A percentile compares a stretch with the other conserved stretches of the same genome.
Conservation (phyloP, 2,113 vertebrate genomes). For the Oreochromis aureus region DNA sequence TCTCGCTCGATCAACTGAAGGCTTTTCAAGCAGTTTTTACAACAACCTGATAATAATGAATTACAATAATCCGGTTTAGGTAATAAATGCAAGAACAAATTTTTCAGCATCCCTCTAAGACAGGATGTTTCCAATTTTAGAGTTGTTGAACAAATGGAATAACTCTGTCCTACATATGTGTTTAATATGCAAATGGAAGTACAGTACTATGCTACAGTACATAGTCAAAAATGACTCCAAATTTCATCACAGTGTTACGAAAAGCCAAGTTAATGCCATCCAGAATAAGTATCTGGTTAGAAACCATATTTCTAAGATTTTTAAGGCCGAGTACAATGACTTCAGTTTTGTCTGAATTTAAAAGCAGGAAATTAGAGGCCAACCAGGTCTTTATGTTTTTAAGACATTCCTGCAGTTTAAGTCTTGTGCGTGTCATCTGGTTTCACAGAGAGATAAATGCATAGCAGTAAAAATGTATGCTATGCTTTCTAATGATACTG, state of each 20-base stretch:
- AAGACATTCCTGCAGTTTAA: not conserved
- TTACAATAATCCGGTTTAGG: not conserved
- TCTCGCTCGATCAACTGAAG: not conserved
- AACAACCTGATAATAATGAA: not conserved
- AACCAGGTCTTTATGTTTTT: not conserved
- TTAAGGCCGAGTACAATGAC: not conserved
- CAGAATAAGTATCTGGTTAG: not conserved
- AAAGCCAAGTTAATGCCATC: not conserved
- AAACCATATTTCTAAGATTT: not conserved
- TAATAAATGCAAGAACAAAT: not conserved
- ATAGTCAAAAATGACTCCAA: not conserved
- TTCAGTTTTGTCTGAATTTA: not conserved
- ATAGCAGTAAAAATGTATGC: not conserved
- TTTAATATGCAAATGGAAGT: not conserved
- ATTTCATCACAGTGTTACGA: not conserved
- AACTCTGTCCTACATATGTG: not conserved
- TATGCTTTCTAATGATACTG: not conserved
- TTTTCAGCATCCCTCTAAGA: not conserved
- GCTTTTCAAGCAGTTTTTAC: not conserved
- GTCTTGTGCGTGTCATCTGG: rapidly evolving
- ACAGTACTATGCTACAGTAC: not conserved
- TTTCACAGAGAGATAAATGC: not conserved
- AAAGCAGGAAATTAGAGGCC: not conserved
- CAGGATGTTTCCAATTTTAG: not conserved
- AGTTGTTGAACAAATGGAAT: rapidly evolving